Base-by-base conservation (phyloP, 37 sponge, comb jelly and placozoan species). In the Haliclona indistincta region DNA sequence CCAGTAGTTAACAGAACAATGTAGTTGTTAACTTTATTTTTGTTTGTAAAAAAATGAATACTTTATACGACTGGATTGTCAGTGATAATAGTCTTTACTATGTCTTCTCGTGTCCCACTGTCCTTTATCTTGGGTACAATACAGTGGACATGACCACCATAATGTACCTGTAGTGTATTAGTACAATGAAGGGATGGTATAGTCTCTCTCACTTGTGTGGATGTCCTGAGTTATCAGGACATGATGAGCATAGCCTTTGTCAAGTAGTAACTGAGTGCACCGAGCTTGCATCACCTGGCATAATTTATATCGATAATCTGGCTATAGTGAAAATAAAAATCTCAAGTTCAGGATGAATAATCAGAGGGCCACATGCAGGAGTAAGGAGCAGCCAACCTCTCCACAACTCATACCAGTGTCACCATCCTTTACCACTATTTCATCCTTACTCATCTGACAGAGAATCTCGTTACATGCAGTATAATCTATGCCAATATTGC, bases 281-380 rank as follows among this genome's bases (percentile, higher is more conserved):
- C 84, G 85, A 40, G n/a, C n/a, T n/a, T n/a, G 86, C 90, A 84
- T 89, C 90, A 76, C 76, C 80, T 0, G 81, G 76, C 60, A 89
- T 67, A n/a, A n/a, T n/a, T n/a, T n/a, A n/a, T n/a, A 62, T 84
- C 85, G 0, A 53, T 47, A 36, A 70, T 68, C 2, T 25, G 19
- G 28, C 20, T 38, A 52, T 53, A 67, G 39, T 47, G 42, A 7
- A 2, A 5, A 20, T 3, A 28, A 28, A 3, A 39, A 40, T 6
- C 38, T 70, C 52, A 0, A 81, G 29, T 41, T 82, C 88, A 32
- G 81, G 88, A 36, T 87, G 88, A 35, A 87, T 76, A 15, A 81
- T 87, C 17, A 87, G 58, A 5, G 88, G 88, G 11, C 82, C 88
- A 40, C 82, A 81, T 88, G 56, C 20, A 36, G 55, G 39, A 33